Conservation (phyloP, 2,797 vertebrate species). For the Galago senegalensis region DNA sequence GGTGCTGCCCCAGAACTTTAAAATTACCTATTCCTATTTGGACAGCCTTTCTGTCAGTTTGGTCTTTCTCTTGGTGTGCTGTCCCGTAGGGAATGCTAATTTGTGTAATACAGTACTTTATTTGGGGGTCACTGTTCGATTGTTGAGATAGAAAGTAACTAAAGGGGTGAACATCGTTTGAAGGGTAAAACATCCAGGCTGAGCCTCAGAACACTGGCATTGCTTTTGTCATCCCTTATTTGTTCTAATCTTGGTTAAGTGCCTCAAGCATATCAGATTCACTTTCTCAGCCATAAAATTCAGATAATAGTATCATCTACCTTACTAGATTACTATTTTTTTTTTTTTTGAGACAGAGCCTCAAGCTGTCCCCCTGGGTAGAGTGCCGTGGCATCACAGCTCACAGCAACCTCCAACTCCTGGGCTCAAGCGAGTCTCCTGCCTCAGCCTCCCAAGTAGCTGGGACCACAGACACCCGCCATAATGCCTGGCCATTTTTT, state of each 20-base stretch:
- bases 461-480: no score
- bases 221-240: not conserved
- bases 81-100: not conserved
- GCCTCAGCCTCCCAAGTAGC: no score
- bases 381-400: no score
- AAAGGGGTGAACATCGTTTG: not conserved
- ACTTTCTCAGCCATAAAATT: not conserved
- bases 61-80: not conserved
- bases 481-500: no score
- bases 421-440: no score
- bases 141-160: not conserved
- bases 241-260: conserved; percentile 10
- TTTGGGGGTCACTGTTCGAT: not conserved
- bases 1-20: not conserved
- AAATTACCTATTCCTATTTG: not conserved
- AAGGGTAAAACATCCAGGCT: not conserved
- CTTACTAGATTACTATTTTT: not conserved
- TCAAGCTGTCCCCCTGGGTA: no score
- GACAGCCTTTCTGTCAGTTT: not conserved
- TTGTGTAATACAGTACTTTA: not conserved
- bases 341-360: no score
- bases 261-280: not conserved
- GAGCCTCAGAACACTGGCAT: not conserved
- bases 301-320: not conserved
- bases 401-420: no score